phyloP scores from a whole-genome alignment of 2,888 invertebrate genomes.

The Drosophila yooni region DNA sequence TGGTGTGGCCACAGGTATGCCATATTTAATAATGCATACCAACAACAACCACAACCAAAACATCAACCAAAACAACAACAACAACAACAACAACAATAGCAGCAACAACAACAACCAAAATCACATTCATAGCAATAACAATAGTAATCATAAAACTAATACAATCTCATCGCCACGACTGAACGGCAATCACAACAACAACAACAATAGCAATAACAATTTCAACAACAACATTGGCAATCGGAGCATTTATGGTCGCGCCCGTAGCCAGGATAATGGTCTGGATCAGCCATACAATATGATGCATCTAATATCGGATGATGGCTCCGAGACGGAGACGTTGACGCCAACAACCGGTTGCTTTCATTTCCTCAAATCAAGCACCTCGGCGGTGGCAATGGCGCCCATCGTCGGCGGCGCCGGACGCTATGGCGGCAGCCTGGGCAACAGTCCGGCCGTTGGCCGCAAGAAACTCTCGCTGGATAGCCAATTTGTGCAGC shows the following conservation, averaged over 20 bases:
- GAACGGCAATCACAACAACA: slow-evolving; percentile 55
- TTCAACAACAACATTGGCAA: neutral
- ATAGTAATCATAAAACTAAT: slow-evolving; percentile 40
- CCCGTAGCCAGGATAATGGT: slow-evolving; percentile 83
- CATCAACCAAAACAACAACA: slow-evolving; percentile 42
- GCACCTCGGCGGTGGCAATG: slow-evolving; percentile 8
- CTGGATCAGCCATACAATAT: slow-evolving; percentile 66
- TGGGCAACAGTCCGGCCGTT: slow-evolving; percentile 80
- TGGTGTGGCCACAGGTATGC: slow-evolving; percentile 70
- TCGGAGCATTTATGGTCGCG: slow-evolving; percentile 52
- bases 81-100: slow-evolving; percentile 25
- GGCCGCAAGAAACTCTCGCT: slow-evolving; percentile 84
- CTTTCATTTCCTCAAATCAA: slow-evolving; percentile 78
- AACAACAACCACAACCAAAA: slow-evolving; percentile 42
- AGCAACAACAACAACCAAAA: slow-evolving; percentile 36
- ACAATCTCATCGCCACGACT: slow-evolving; percentile 52
- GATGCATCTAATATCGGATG: slow-evolving; percentile 43
- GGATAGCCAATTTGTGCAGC: slow-evolving; percentile 76
- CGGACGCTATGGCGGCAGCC: slow-evolving; percentile 65
- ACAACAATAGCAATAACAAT: slow-evolving; percentile 17
- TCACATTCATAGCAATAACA: slow-evolving; percentile 21
- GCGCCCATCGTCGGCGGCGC: slow-evolving; percentile 3
- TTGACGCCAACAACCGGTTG: slow-evolving; percentile 78
- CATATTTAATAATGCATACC: slow-evolving; percentile 70
- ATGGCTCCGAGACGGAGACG: slow-evolving; percentile 74